These are phyloP conservation scores for Hippocampus barbouri DNA, from an alignment of 2,113 vertebrate species.

Conservation along the genomic window DNA sequence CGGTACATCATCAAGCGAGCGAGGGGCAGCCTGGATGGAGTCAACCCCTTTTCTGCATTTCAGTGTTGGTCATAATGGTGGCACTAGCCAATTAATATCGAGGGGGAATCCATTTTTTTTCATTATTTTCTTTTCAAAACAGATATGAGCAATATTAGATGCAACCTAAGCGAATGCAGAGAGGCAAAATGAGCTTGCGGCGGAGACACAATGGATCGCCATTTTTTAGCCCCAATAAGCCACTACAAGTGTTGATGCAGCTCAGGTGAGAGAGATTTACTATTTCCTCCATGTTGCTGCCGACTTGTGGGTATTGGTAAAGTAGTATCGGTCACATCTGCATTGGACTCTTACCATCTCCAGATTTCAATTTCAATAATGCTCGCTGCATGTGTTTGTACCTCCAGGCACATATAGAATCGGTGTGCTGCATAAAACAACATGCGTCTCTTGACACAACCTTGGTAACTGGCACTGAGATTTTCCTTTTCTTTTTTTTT, in stretches of 20 bases:
- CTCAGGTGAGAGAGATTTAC: conserved; percentile 36
- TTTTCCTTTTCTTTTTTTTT: neutral
- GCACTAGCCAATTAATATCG: too few species aligned
- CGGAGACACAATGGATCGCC: conserved; percentile 46
- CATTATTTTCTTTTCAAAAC: too few species aligned
- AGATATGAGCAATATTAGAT: conserved; percentile 1
- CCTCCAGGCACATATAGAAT: conserved; percentile 7
- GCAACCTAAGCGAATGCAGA: conserved; percentile 36
- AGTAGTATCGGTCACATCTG: conserved; percentile 39
- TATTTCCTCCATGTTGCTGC: conserved; percentile 25
- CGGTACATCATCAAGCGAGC: too few species aligned
- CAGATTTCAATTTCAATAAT: conserved; percentile 30
- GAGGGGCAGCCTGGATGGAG: too few species aligned
- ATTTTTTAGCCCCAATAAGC: conserved; percentile 38
- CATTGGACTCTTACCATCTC: conserved; percentile 27
- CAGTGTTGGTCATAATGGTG: too few species aligned
- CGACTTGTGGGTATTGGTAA: conserved; percentile 39
- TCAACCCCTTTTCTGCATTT: too few species aligned
- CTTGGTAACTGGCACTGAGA: neutral
- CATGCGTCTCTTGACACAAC: neutral
- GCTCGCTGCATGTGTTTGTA: conserved; percentile 7
- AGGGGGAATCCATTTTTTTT: too few species aligned
- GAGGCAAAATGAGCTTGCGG: conserved; percentile 48
- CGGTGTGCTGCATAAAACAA: neutral
- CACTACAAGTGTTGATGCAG: conserved; percentile 28